A percentile compares a stretch with the other conserved stretches of the same genome.
phyloP scores from a whole-genome alignment of 2,888 invertebrate genomes.

The Orgyia antiqua region DNA sequence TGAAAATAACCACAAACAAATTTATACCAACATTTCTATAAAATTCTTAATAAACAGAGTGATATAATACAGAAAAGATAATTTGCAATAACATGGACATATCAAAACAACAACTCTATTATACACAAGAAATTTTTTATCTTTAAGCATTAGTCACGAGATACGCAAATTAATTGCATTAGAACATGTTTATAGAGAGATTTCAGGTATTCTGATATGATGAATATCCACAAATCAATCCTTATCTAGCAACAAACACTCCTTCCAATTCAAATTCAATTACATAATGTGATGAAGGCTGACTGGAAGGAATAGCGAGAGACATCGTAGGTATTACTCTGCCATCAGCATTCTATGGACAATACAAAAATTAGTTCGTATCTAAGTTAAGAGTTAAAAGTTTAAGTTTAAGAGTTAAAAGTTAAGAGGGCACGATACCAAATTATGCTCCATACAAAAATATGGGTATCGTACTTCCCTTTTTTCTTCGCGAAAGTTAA shows the following conservation, averaged over 20 bases:
- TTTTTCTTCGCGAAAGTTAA: too few species aligned
- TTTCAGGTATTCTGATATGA: background rate
- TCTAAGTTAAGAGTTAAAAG: too few species aligned
- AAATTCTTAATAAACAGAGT: constrained; percentile 6
- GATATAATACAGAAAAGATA: constrained; percentile 20
- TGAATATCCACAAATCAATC: constrained; percentile 16
- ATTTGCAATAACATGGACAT: constrained; percentile 14
- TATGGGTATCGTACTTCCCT: too few species aligned
- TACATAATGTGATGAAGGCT: constrained; percentile 54
- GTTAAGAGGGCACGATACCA: too few species aligned
- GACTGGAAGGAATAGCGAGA: constrained; percentile 43
- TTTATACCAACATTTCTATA: background rate
- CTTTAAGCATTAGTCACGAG: constrained; percentile 4
- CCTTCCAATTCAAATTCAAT: constrained; percentile 31
- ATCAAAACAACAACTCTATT: constrained; percentile 4
- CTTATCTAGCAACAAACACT: constrained; percentile 23
- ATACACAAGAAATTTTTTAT: constrained; percentile 2
- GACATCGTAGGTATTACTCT: constrained; percentile 50
- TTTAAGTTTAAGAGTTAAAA: too few species aligned
- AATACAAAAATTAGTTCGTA: constrained; percentile 45
- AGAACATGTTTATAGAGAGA: background rate
- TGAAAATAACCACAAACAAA: constrained; percentile 26
- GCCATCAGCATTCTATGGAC: constrained; percentile 58
- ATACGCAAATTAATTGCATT: constrained; percentile 7
- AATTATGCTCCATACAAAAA: too few species aligned